A percentile compares a stretch with the other conserved stretches of the same genome.
phyloP scores from a whole-genome alignment of 2,888 invertebrate species.

The Pseudoips prasinana region DNA sequence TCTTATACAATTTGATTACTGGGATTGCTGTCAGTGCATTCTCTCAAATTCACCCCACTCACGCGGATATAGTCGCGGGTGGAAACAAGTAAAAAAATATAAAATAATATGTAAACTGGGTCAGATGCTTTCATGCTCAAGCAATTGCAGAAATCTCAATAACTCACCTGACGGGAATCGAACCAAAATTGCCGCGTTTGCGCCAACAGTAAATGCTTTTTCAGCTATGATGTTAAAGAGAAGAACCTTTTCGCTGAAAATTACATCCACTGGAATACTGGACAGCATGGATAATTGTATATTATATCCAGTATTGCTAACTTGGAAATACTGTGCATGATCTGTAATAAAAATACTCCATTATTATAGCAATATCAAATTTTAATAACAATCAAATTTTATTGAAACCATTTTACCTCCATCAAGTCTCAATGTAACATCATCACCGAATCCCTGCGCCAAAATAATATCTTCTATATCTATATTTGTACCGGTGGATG shows the following conservation, averaged over 20 bases:
- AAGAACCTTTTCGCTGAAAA: constrained; percentile 55
- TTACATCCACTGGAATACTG: constrained; percentile 52
- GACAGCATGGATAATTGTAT: constrained; percentile 34
- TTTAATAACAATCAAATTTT: no score
- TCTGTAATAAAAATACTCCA: constrained; percentile 39
- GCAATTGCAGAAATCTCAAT: no score
- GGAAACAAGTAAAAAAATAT: no score
- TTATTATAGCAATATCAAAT: no score
- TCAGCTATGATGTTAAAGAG: constrained; percentile 53
- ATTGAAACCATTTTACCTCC: no score
- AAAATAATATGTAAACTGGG: no score
- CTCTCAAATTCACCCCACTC: no score
- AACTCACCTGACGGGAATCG: constrained; percentile 46
- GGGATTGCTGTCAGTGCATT: no score
- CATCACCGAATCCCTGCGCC: constrained; percentile 50
- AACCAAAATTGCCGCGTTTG: constrained; percentile 47
- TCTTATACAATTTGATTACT: no score
- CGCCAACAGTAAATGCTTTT: constrained; percentile 50
- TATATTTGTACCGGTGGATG: constrained; percentile 35
- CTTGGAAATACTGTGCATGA: constrained; percentile 47
- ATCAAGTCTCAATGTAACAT: constrained; percentile 47
- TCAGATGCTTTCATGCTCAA: no score
- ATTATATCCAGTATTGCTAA: constrained; percentile 31
- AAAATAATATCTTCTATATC: constrained; percentile 47
- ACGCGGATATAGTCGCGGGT: no score